These are phyloP conservation scores for Psephotus haematonotus DNA, from an alignment of 2,113 vertebrate genomes.

Conservation along the genomic window DNA sequence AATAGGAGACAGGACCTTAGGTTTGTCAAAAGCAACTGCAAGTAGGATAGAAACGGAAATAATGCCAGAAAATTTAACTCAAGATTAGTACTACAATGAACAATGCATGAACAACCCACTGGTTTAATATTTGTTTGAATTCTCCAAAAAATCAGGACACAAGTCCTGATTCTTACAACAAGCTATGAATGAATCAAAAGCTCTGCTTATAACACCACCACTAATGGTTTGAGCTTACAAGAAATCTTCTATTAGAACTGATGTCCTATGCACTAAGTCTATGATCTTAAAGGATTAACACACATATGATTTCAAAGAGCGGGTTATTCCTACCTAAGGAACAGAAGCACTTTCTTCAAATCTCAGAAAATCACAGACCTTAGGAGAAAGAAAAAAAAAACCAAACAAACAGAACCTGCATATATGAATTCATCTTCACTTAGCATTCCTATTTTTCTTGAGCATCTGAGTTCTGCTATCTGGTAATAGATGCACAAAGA, in stretches of 20 bases:
- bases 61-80: neutral
- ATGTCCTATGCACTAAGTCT: neutral
- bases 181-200: neutral
- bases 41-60: neutral
- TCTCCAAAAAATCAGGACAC: neutral
- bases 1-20: neutral
- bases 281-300: neutral
- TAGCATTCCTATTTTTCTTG: neutral
- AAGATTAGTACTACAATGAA: neutral
- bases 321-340: neutral
- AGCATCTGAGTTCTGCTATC: neutral
- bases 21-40: neutral
- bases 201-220: neutral
- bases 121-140: neutral
- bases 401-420: neutral
- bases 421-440: neutral
- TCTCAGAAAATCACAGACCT: neutral
- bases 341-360: neutral
- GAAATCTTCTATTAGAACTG: neutral
- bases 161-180: neutral
- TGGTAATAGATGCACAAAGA: neutral
- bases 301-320: neutral
- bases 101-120: neutral
- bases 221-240: neutral
- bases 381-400: neutral